Conservation (phyloP, 2,113 vertebrate genomes). For the Abramis brama region DNA sequence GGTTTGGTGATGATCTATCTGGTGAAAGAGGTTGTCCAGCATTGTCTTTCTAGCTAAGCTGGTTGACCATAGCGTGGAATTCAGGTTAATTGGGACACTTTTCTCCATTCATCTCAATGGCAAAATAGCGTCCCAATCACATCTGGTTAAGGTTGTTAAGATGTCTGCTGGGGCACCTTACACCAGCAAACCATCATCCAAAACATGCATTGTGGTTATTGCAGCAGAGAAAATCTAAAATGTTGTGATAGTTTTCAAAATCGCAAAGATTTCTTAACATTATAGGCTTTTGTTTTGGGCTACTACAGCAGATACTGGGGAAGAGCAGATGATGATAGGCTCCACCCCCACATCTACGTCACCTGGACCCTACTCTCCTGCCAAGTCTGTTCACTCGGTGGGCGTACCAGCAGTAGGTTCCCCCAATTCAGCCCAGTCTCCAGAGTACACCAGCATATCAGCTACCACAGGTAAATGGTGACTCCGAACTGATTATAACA, state of each 20-base stretch:
- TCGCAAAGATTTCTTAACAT: neutral
- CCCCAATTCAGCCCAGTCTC: slow-evolving; percentile 86
- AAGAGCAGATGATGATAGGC: slow-evolving; percentile 85
- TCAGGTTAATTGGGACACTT: too few species aligned
- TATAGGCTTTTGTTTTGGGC: neutral
- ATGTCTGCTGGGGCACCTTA: neutral
- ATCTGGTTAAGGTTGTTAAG: neutral
- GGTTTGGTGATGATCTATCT: neutral
- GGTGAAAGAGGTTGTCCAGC: neutral
- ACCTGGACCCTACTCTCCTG: slow-evolving; percentile 88
- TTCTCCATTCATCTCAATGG: too few species aligned
- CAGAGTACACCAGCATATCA: slow-evolving; percentile 83
- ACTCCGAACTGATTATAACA: neutral
- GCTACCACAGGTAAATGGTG: slow-evolving; percentile 85
- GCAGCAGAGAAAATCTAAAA: neutral
- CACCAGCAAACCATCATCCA: neutral
- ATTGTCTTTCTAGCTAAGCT: neutral
- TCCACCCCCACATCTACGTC: slow-evolving; percentile 84
- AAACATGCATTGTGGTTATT: neutral
- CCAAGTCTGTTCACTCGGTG: slow-evolving; percentile 86
- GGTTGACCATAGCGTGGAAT: neutral
- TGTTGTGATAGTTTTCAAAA: neutral
- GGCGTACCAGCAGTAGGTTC: slow-evolving; percentile 85
- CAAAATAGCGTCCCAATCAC: neutral
- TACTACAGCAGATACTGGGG: slow-evolving; percentile 79